Evolutionary conservation across 1,140 invertebrate genomes (phyloP).

Genomic region (Neuroterus valhalla): DNA sequence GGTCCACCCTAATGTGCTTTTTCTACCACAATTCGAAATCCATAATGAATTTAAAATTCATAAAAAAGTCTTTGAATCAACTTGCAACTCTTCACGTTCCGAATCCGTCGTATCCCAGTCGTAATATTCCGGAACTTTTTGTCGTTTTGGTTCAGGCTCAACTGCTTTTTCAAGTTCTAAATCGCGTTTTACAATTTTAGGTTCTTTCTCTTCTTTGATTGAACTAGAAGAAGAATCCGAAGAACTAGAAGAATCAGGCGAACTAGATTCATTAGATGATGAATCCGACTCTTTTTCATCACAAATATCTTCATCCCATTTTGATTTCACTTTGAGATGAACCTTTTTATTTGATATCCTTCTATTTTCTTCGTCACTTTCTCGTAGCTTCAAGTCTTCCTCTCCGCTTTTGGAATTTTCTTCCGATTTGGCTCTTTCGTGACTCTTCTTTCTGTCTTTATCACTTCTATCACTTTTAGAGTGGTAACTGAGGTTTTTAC

Average conservation of each 20-base stretch:
- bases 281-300: constrained; percentile 23
- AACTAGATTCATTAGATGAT: not conserved
- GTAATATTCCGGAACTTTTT: constrained; percentile 33
- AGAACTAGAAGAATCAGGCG: constrained; percentile 33
- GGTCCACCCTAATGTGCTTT: no score
- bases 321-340: not conserved
- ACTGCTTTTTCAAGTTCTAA: constrained; percentile 1
- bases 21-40: not conserved
- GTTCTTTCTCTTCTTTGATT: not conserved
- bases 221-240: constrained; percentile 34
- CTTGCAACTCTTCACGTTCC: constrained; percentile 38
- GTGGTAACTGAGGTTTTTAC: not conserved
- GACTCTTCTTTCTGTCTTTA: not conserved
- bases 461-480: not conserved
- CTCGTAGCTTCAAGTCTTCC: no score
- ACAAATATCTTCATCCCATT: constrained; percentile 4
- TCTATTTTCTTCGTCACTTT: not conserved
- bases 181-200: constrained; percentile 2
- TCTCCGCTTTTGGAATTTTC: not conserved
- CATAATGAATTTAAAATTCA: not conserved
- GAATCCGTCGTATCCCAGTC: constrained; percentile 54
- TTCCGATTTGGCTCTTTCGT: not conserved
- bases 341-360: not conserved
- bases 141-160: not conserved
- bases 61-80: not conserved